phyloP scores from a whole-genome alignment of 2,113 vertebrate species.

The Cinclus mexicanus region DNA sequence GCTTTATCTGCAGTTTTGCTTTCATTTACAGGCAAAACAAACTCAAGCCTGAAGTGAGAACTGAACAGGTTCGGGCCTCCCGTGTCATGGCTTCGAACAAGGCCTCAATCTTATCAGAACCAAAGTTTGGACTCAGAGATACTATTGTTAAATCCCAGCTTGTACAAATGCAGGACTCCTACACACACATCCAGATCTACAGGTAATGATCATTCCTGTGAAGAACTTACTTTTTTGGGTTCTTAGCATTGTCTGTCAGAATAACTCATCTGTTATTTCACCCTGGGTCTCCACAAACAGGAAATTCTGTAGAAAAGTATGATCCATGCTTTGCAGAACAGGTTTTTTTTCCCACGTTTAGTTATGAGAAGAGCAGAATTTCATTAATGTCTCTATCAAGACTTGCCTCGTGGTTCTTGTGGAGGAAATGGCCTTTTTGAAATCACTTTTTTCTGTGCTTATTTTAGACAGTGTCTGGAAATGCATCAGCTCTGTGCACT shows the following conservation, averaged over 20 bases:
- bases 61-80: slow-evolving; percentile 81
- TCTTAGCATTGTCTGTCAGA: not conserved
- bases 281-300: not conserved
- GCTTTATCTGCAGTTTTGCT: not conserved
- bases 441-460: not conserved
- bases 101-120: slow-evolving; percentile 82
- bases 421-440: not conserved
- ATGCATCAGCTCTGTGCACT: not conserved
- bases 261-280: not conserved
- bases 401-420: not conserved
- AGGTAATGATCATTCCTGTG: slow-evolving; percentile 71
- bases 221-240: not conserved
- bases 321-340: not conserved
- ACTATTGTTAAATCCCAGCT: slow-evolving; percentile 89
- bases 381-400: not conserved
- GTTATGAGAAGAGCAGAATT: not conserved
- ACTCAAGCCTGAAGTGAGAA: slow-evolving; percentile 74
- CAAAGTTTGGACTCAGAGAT: slow-evolving; percentile 87
- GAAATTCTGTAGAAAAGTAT: not conserved
- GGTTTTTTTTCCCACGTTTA: not conserved
- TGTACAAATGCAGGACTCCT: slow-evolving; percentile 84
- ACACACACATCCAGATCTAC: slow-evolving; percentile 86
- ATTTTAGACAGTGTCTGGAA: not conserved
- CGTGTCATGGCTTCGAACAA: slow-evolving; percentile 79
- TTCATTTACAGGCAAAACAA: slow-evolving; percentile 73